Conservation (phyloP, 1,140 invertebrate species). For the Anagrus nilaparvatae region DNA sequence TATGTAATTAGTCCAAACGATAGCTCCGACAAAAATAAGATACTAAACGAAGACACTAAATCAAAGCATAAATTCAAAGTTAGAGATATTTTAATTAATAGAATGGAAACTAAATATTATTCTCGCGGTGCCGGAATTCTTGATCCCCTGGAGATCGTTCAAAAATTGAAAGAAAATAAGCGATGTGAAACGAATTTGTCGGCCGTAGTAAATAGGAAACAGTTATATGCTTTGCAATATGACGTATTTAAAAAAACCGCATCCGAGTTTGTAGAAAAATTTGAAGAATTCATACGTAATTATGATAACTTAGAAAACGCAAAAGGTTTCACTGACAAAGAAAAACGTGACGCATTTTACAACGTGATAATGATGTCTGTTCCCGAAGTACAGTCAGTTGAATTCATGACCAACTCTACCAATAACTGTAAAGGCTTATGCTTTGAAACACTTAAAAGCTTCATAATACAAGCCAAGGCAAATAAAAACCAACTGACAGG, state of each 20-base stretch:
- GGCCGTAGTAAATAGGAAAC: not conserved
- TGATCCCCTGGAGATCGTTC: not conserved
- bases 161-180: not conserved
- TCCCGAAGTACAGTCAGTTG: slow-evolving; percentile 8
- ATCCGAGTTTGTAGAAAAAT: slow-evolving; percentile 7
- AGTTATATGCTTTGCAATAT: not conserved
- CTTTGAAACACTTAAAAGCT: not conserved
- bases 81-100: not conserved
- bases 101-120: not conserved
- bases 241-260: slow-evolving; percentile 1
- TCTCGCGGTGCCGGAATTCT: too few relatives aligned
- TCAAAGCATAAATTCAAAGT: not conserved
- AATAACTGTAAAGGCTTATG: slow-evolving; percentile 1
- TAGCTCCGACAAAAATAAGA: not conserved
- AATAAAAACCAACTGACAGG: not conserved
- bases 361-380: slow-evolving; percentile 8
- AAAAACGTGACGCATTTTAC: slow-evolving; percentile 12
- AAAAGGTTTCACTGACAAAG: slow-evolving; percentile 6
- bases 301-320: slow-evolving; percentile 1
- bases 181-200: not conserved
- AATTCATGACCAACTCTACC: slow-evolving; percentile 4
- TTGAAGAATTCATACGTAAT: slow-evolving; percentile 2
- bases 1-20: not conserved
- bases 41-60: not conserved
- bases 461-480: slow-evolving; percentile 6